These are phyloP conservation scores for Smithornis capensis DNA, from an alignment of 2,113 vertebrate genomes.

Conservation along the genomic window DNA sequence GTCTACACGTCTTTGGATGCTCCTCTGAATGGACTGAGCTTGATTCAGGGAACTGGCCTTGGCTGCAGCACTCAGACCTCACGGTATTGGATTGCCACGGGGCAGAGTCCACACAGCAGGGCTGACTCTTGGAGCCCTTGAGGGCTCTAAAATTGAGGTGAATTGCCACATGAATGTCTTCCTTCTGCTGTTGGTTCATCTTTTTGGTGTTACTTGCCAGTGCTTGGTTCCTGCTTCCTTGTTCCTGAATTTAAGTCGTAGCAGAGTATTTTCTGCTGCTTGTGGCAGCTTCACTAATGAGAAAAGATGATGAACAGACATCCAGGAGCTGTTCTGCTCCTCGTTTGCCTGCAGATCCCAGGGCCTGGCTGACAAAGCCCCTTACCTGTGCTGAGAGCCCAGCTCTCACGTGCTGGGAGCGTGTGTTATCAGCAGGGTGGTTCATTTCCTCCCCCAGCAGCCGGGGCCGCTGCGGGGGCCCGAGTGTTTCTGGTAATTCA, in stretches of 20 bases:
- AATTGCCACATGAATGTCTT: neutral
- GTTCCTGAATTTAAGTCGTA: neutral
- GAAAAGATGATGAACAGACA: neutral
- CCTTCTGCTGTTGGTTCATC: neutral
- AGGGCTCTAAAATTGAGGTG: neutral
- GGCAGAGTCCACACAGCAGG: neutral
- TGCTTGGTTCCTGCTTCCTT: neutral
- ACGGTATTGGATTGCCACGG: neutral
- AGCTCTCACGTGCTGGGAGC: neutral
- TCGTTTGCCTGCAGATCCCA: neutral
- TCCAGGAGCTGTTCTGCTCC: neutral
- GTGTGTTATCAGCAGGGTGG: neutral
- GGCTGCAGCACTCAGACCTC: neutral
- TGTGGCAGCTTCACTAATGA: neutral
- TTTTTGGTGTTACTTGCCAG: neutral
- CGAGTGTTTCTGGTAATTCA: slow-evolving; percentile 67
- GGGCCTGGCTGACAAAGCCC: neutral
- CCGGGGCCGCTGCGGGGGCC: neutral
- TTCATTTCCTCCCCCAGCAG: slow-evolving; percentile 58
- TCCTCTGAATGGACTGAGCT: neutral
- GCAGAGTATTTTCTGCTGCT: neutral
- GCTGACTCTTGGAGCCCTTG: neutral
- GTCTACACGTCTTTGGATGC: neutral
- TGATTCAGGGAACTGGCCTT: neutral
- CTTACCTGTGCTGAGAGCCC: slow-evolving; percentile 5